Evolutionary conservation across 1,140 invertebrate species (phyloP), one percentile per base, ranked within the genome.

Genomic region (Holotrichia oblita): DNA sequence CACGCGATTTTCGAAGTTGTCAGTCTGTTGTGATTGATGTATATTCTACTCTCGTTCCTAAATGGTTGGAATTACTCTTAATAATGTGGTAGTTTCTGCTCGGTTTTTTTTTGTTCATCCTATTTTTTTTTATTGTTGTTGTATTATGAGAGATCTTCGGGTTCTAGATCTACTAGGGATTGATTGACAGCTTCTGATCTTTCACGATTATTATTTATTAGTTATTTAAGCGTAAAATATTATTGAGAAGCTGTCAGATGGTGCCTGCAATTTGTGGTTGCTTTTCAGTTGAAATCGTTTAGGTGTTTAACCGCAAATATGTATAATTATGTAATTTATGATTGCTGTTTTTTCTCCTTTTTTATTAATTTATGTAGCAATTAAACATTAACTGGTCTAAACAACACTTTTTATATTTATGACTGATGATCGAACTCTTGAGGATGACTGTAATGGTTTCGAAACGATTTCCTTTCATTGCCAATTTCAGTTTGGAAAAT

Each of bases 1-100:
- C 79, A 79, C 79, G 79, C 79, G 79, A 79, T 79, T 79, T 79
- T 79, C 76, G 59, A 40, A 27, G 61, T 42, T 79, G 79, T 79
- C 61, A 27, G 61, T 69, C 22, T 22, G 61, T 27, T 10, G 61
- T 69, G 61, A 69, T 69, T 69, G 61, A 69, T 69, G 61, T 34
- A 34, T 34, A 34, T 69, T 27, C 61, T 10, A 27, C 24, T 22
- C 22, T 17, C 10, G 48, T n/a, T 12, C 27, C 61, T 69, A 69
- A 34, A 69, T 69, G 61, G 17, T 34, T n/a, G 7, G 61, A 69
- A 69, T 69, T 69, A 69, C 61, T 20, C 61, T 69, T 69, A 69
- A 69, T 69, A 27, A 69, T 17, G 20, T 20, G 61, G 61, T 69
- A 69, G 61, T 69, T 17, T 48, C 7, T 10, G 61, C 44, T n/a